Evolutionary conservation across 1,140 invertebrate genomes (phyloP).

Genomic region (Eumeta japonica): DNA sequence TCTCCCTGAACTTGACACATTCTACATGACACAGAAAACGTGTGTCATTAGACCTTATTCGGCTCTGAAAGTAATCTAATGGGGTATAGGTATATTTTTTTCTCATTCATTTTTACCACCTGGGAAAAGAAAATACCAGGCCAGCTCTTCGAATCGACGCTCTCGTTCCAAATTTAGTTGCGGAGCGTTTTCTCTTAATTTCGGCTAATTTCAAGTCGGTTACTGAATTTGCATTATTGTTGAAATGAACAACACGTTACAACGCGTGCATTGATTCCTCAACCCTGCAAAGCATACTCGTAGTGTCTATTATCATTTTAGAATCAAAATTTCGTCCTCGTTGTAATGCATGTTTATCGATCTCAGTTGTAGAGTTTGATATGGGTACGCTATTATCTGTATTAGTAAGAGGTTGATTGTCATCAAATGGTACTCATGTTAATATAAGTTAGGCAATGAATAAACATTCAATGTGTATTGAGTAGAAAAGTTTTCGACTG

Average conservation of each 20-base stretch:
- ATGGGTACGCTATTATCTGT: not conserved
- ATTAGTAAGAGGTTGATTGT: not conserved
- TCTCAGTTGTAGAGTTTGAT: not conserved
- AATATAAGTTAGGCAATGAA: constrained; percentile 1
- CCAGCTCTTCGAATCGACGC: constrained; percentile 2
- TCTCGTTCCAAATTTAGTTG: constrained; percentile 4
- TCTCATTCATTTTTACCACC: constrained; percentile 4
- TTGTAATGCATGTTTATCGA: not conserved
- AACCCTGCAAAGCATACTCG: constrained; percentile 5
- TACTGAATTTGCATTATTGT: not conserved
- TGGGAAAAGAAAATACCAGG: constrained; percentile 5
- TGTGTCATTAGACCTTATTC: constrained; percentile 2
- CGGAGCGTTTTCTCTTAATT: constrained; percentile 4
- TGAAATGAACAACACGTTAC: constrained; percentile 2
- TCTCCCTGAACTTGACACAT: constrained; percentile 5
- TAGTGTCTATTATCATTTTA: constrained; percentile 3
- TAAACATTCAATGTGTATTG: constrained; percentile 1
- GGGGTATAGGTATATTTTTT: constrained; percentile 5
- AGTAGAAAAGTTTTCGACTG: not conserved
- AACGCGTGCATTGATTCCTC: constrained; percentile 5
- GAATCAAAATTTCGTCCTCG: not conserved
- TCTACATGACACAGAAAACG: constrained; percentile 1
- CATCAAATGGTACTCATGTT: constrained; percentile 1
- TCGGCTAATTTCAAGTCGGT: constrained; percentile 4
- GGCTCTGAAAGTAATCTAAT: constrained; percentile 5